Conservation (phyloP, 2,888 invertebrate genomes). For the Ptilodon capucinus region DNA sequence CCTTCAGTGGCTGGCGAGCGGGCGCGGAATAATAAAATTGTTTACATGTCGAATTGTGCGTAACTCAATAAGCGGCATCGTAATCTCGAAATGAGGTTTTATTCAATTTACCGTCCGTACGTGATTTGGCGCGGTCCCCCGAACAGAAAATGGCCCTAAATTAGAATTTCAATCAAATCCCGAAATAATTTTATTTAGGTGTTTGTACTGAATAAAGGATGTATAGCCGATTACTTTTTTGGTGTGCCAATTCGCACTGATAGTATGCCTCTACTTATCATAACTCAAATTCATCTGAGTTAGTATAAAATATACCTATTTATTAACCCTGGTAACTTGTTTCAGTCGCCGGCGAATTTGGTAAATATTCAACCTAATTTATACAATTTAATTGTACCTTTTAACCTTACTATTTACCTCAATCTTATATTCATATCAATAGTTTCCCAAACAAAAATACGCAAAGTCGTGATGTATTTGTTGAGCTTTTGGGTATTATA, state of each 20-base stretch:
- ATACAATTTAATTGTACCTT: too few relatives aligned
- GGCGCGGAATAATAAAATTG: conserved; percentile 51
- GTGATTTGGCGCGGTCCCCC: conserved; percentile 61
- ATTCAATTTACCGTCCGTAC: conserved; percentile 66
- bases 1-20: conserved; percentile 37
- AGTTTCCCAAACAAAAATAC: too few relatives aligned
- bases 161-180: conserved; percentile 44
- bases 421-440: too few relatives aligned
- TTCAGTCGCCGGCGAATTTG: not conserved
- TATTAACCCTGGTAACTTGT: too few relatives aligned
- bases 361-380: not conserved
- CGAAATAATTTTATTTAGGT: conserved; percentile 17
- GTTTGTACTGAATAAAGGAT: conserved; percentile 10
- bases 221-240: not conserved
- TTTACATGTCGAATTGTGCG: conserved; percentile 53
- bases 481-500: too few relatives aligned
- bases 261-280: too few relatives aligned
- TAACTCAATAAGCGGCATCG: conserved; percentile 58
- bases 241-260: not conserved
- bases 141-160: conserved; percentile 45
- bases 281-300: not conserved
- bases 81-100: conserved; percentile 63
- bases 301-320: not conserved
- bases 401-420: too few relatives aligned
- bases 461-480: too few relatives aligned